These are phyloP conservation scores for Scyliorhinus canicula DNA, from an alignment of 2,797 vertebrate species.

Conservation along the genomic window DNA sequence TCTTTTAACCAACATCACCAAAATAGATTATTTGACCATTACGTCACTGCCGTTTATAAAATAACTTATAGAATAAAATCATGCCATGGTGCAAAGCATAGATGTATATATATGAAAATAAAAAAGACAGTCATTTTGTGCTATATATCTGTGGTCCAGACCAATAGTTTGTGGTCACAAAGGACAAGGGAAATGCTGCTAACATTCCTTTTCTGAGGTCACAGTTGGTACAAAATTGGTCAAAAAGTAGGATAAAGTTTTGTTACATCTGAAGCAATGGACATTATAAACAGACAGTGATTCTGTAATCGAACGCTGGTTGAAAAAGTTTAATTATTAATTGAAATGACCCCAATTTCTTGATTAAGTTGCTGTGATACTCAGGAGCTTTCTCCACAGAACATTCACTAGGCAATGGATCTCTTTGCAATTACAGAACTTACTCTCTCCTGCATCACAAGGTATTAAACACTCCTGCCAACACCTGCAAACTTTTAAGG, in stretches of 20 bases:
- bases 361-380: neutral
- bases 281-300: neutral
- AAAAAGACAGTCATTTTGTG: neutral
- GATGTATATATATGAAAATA: too few relatives aligned
- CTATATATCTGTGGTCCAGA: neutral
- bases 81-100: neutral
- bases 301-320: neutral
- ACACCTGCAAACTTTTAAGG: neutral
- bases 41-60: neutral
- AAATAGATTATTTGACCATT: neutral
- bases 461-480: neutral
- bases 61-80: neutral
- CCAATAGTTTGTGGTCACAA: neutral
- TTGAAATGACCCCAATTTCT: neutral
- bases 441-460: neutral
- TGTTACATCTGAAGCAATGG: neutral
- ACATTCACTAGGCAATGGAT: neutral
- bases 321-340: neutral
- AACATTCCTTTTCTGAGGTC: neutral
- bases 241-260: neutral
- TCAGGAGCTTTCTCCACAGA: neutral
- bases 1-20: neutral
- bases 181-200: neutral
- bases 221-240: neutral
- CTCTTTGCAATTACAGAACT: neutral